Evolutionary conservation across 92 coral and sea anemone species (phyloP), one percentile per base, ranked within the genome.

Genomic region (Umimayanthus kanabou): DNA sequence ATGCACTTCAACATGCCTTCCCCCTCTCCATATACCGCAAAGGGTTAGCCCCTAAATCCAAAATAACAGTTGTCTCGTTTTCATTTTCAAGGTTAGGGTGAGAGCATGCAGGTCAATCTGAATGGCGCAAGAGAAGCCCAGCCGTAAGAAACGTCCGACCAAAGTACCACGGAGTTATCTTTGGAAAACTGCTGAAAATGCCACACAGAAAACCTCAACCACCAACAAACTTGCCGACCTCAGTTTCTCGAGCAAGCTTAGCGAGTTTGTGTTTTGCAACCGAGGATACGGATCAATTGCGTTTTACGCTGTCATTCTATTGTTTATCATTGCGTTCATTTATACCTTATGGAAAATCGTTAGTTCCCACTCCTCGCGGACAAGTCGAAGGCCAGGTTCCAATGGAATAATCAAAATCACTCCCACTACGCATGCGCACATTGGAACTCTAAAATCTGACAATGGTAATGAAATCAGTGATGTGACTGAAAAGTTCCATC

Each of bases 301-400:
- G 14, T 94, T 97, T 82, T 97, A 97, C 58, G 98, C 96, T 26
- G 83, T 95, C 6, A 92, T 97, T 82, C 76, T 94, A 23, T 45
- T 97, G 57, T 90, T 97, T 80, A 90, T 97, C 22, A 80, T 92
- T 81, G 94, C 94, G 14, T 92, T 97, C 76, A 85, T 97, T 2
- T 97, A 97, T 39, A 91, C 94, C 50, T 90, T 97, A 82, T 94
- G 99, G 93, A 97, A 97, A 89, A 94, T 97, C 40, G 99, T 97
- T 61, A 93, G 98, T 76, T 92, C 96, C 26, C 97, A 95, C 78
- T 84, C 98, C 30, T 92, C 98, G 15, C 81, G 92, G 40, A 87
- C 89, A 4, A 88, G 40, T 66, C 90, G 98, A 90, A 89, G 98
- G 78, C 98, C 96, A 83, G 96, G 91, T 50, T 82, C 94, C 25